Percentiles rank a stretch among this genome's conserved stretches.
Evolutionary conservation across 2,797 vertebrate species (phyloP).

Genomic region (Sternotherus odoratus): DNA sequence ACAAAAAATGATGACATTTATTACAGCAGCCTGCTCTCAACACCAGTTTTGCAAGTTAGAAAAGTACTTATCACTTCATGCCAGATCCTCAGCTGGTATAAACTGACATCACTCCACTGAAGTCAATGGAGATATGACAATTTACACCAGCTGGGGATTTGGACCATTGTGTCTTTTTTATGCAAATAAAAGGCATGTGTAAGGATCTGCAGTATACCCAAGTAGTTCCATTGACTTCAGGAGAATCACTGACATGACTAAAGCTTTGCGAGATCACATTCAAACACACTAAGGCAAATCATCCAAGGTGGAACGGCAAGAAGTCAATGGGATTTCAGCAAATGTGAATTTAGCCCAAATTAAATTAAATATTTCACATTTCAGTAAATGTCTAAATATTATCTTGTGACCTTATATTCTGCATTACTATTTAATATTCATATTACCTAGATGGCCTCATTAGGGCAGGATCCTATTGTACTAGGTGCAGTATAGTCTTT

Average conservation of each 20-base stretch:
- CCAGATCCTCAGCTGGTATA: not conserved
- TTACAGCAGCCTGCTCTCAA: not conserved
- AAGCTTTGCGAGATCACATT: not conserved
- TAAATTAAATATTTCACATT: not conserved
- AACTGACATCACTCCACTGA: not conserved
- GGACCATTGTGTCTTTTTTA: not conserved
- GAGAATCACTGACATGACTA: not conserved
- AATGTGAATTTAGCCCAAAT: not conserved
- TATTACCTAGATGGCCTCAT: not conserved
- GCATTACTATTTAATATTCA: not conserved
- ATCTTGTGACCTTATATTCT: not conserved
- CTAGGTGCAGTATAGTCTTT: not conserved
- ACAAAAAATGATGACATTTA: not conserved
- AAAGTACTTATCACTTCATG: not conserved
- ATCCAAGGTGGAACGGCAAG: not conserved
- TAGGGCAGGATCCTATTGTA: not conserved
- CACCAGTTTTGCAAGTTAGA: not conserved
- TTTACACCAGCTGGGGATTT: not conserved
- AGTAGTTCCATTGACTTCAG: not conserved
- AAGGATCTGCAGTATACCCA: not conserved
- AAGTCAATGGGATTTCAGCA: not conserved
- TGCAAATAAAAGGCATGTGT: not conserved
- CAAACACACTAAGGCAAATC: not conserved
- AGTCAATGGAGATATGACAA: too few species aligned
- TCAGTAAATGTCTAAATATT: accelerated